Evolutionary conservation across 2,888 invertebrate species (phyloP), one percentile per base, ranked within the genome.

Genomic region (Acholoe squamosa): DNA sequence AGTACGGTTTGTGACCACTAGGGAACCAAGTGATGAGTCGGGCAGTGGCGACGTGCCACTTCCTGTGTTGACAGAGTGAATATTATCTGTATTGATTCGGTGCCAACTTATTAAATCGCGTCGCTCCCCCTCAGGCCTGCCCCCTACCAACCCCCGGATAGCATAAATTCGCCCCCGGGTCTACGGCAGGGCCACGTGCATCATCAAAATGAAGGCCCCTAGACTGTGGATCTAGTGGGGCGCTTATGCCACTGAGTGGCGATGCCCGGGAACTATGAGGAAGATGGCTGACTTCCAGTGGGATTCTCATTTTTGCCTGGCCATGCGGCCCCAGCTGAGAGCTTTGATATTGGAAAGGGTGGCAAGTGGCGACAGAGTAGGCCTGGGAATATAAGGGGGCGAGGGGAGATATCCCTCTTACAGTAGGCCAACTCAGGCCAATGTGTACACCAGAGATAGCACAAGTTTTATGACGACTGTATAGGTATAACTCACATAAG

Each of bases 61-160:
- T 80, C 80, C 80, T 16, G 80, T 80, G 80, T 80, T 33, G 80
- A 80, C 80, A 80, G 22, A 80, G 80, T 80, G 80, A 80, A 80
- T 80, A 80, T 80, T 80, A 34, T 80, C 34, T 80, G 34, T 80
- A 80, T 80, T 80, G 80, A 80, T 80, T 80, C 80, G 80, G 33
- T 80, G 43, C 43, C 80, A 33, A 80, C 43, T 80, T 80, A 80
- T 80, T 80, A 80, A 43, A 80, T 43, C 80, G 80, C 43, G 19
- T n/a, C 80, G n/a, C 7, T 28, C 71, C 71, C 71, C 10, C 22
- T 31, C 12, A 10, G 19, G 22, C 10, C 33, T 19, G 0, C 33
- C 43, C 34, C 80, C 33, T 43, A 43, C 80, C 80, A 33, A 71
- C 71, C 71, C 28, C n/a, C 28, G 71, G 71, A 22, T 14, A 1